These are phyloP conservation scores for Chrysopilus asiliformis DNA, from an alignment of 2,888 invertebrate species.

Conservation along the genomic window DNA sequence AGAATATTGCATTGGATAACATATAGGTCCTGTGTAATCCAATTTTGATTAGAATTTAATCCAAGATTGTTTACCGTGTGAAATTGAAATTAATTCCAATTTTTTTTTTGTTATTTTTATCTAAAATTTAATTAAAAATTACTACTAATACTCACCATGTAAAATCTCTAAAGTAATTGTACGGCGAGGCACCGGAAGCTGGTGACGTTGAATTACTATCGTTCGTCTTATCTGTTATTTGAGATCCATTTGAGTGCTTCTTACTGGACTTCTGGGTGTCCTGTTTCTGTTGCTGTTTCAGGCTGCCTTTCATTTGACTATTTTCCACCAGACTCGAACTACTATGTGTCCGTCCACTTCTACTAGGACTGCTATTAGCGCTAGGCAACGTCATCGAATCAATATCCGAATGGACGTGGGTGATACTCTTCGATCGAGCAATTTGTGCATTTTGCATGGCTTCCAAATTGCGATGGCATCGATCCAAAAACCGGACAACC, in stretches of 20 bases:
- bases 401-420: slow-evolving; percentile 27
- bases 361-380: slow-evolving; percentile 10
- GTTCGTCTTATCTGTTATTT: too few species aligned
- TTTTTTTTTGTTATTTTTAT: too few species aligned
- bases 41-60: too few species aligned
- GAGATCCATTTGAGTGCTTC: too few species aligned
- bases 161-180: slow-evolving; percentile 41
- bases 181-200: slow-evolving; percentile 25
- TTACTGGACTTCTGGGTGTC: slow-evolving; percentile 12
- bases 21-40: too few species aligned
- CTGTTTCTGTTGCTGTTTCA: slow-evolving; percentile 9
- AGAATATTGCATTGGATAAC: too few species aligned
- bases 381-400: slow-evolving; percentile 14
- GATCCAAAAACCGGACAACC: slow-evolving; percentile 50
- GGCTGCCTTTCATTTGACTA: slow-evolving; percentile 14
- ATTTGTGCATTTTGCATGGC: slow-evolving; percentile 12
- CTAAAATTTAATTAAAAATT: neutral
- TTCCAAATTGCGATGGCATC: slow-evolving; percentile 43
- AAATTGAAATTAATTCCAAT: too few species aligned
- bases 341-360: slow-evolving; percentile 30
- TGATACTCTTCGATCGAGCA: slow-evolving; percentile 34
- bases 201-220: slow-evolving; percentile 9
- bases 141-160: slow-evolving; percentile 39
- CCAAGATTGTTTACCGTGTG: too few species aligned
- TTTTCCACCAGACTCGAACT: slow-evolving; percentile 28